Base-by-base conservation (phyloP, 2,797 vertebrate genomes). In the Urocyon cinereoargenteus region DNA sequence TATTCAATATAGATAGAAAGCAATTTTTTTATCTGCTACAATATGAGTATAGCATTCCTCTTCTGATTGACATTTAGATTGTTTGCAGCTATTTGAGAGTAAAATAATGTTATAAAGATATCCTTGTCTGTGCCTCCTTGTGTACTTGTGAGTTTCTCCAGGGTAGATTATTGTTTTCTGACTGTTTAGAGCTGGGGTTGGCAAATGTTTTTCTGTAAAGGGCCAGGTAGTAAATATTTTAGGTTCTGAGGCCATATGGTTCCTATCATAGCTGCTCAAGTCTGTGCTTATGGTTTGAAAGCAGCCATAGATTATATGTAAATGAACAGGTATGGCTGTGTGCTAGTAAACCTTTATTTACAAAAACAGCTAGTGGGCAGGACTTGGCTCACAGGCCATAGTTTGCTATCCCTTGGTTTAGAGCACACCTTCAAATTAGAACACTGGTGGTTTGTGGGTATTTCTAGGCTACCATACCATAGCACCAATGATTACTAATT, bases 31-130 rank as follows among this genome's bases (percentile, higher is more conserved):
- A 49, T 81, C 51, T 72, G 82, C 51, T 64, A 59, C 0, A 26
- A 45, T 21, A 5, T 18, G 40, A 92, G 14, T 5, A 28, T 2
- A 85, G 40, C 53, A 86, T 57, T 75, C 26, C 21, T 78, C 59
- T 88, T 86, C 21, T 90, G 95, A 92, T 3, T 85, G 96, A 90
- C 86, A 85, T 62, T 78, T 70, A 81, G 82, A 94, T 88, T 51
- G 73, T 79, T 94, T 86, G 73, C 57, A 97, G 68, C 36, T 89
- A 75, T 75, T 57, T 90, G 81, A 51, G 40, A 87, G 85, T 53
- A 78, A 86, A 92, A 91, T 61, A 59, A 86, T 12, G 64, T 26
- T 88, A 84, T 86, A 91, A 97, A 68, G 66, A 79, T 36, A 89
- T 75, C 26, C 34, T 15, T 88, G 36, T 75, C 92, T 57, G n/a